Evolutionary conservation across 2,888 invertebrate genomes (phyloP), one percentile per base, ranked within the genome.

Genomic region (Ormyrus rosae): DNA sequence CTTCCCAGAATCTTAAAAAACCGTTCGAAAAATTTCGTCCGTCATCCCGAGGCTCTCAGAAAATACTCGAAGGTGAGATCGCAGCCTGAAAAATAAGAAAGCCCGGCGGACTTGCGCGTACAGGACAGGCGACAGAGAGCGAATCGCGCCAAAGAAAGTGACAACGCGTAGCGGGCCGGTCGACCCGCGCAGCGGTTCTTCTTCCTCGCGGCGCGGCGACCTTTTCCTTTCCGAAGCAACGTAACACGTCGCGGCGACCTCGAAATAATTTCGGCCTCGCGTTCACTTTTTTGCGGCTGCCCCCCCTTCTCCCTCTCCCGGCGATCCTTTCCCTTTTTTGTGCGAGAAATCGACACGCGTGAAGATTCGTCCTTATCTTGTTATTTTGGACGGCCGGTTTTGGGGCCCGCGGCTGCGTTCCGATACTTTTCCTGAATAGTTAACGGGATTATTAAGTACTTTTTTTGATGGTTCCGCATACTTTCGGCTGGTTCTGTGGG

Each of bases 61-160:
- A 61, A 45, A 46, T 9, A 13, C n/a, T 48, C 48, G 53, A 74
- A 50, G 53, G 50, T 46, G 68, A 63, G 76, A 70, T 34, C 34
- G 34, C 4, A 34, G 34, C 53, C 74, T 58, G 74, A 69, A 80
- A 74, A 80, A 74, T 74, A 70, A 80, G 79, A 80, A 79, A 79
- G 79, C 74, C 55, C 50, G 7, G 2, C 50, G 7, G 2, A n/a
- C 34, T 34, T 34, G 34, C 34, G 34, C 19, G 34, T 3, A 4
- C 34, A 34, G 19, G 13, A 10, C 61, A 51, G 45, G 89, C 85
- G 87, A 87, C 86, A 88, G 34, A 86, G 86, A 85, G 83, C 84
- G 11, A 10, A 63, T 34, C 55, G 34, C 64, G 55, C 8, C n/a
- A 86, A 89, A 88, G 89, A 89, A 89, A 89, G 89, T 87, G 85